phyloP scores from a whole-genome alignment of 2,888 invertebrate species.

The Morpho deidamia region DNA sequence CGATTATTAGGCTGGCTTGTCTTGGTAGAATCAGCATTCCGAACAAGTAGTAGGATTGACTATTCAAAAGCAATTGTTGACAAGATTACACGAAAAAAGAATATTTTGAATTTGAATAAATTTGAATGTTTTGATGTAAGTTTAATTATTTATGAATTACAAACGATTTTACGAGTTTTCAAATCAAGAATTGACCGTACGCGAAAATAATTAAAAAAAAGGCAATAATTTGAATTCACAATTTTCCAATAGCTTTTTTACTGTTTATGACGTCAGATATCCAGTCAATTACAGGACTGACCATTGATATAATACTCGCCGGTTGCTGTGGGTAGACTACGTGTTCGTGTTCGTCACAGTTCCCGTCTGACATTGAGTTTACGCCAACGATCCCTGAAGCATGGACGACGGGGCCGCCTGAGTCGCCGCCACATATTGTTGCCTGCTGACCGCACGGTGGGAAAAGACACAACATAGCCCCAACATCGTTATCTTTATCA shows the following conservation, averaged over 20 bases:
- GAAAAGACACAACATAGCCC: neutral
- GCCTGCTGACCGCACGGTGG: neutral
- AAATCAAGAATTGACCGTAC: too few relatives aligned
- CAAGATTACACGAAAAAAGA: too few relatives aligned
- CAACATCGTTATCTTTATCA: neutral
- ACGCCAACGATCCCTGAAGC: slow-evolving; percentile 5
- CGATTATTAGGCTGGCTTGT: too few relatives aligned
- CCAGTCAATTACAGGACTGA: neutral
- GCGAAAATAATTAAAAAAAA: too few relatives aligned
- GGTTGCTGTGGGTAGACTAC: neutral
- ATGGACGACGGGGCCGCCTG: slow-evolving; percentile 8
- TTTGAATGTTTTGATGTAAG: too few relatives aligned
- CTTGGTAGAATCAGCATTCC: too few relatives aligned
- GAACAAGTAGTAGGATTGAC: too few relatives aligned
- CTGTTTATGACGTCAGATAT: neutral
- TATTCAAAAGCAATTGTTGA: too few relatives aligned
- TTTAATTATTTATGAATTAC: too few relatives aligned
- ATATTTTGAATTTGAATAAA: too few relatives aligned
- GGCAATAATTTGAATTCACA: neutral
- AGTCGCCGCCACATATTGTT: slow-evolving; percentile 5
- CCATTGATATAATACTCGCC: neutral
- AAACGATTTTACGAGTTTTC: too few relatives aligned
- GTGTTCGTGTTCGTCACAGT: neutral
- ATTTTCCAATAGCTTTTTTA: neutral
- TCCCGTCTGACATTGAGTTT: neutral